These are phyloP conservation scores for Biston betularia DNA, from an alignment of 2,888 invertebrate genomes.

Conservation along the genomic window DNA sequence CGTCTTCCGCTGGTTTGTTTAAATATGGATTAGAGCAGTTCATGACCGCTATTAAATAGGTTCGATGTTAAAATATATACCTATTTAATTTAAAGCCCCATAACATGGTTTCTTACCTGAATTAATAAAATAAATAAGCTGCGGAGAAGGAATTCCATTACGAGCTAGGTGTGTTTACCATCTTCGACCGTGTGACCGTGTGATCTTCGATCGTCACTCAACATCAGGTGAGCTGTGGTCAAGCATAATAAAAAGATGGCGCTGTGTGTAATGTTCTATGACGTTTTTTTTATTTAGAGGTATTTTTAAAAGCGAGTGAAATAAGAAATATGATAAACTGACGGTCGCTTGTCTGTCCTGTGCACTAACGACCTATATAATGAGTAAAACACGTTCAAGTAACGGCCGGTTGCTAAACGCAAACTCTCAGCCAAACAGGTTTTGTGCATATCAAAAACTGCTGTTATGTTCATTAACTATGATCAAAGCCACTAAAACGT, in stretches of 20 bases:
- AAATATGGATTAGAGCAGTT: constrained; percentile 44
- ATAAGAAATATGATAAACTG: neutral
- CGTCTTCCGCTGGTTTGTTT: constrained; percentile 54
- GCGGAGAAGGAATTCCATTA: too few relatives aligned
- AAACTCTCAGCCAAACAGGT: constrained; percentile 56
- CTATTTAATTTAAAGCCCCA: neutral
- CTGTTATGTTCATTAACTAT: constrained; percentile 6
- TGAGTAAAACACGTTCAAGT: constrained; percentile 11
- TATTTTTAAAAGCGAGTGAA: too few relatives aligned
- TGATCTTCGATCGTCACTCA: too few relatives aligned
- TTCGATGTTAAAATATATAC: neutral
- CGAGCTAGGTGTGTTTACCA: too few relatives aligned
- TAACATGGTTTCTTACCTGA: too few relatives aligned
- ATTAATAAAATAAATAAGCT: too few relatives aligned
- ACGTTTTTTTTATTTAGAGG: too few relatives aligned
- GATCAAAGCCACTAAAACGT: too few relatives aligned
- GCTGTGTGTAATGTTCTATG: too few relatives aligned
- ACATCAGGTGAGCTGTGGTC: too few relatives aligned
- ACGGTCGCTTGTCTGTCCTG: neutral
- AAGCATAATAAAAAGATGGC: too few relatives aligned
- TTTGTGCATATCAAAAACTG: constrained; percentile 51
- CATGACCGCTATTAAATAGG: constrained; percentile 20
- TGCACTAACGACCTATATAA: constrained; percentile 48
- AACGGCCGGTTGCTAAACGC: constrained; percentile 11
- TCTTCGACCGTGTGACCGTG: too few relatives aligned